Evolutionary conservation across 1,140 invertebrate species (phyloP).

Genomic region (Hestina assimilis): DNA sequence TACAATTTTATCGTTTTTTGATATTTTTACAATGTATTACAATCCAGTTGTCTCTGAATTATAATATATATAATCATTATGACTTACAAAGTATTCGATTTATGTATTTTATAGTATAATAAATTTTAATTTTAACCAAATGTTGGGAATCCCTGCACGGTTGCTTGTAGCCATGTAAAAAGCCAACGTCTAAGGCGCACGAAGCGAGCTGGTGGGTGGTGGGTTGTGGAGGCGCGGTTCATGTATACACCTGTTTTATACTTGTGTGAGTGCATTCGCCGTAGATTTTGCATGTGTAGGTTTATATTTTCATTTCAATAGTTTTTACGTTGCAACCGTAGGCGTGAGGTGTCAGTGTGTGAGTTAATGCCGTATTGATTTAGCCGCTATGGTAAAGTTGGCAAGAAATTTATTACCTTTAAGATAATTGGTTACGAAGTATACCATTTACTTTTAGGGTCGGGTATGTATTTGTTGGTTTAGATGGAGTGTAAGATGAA

Average conservation of each 20-base stretch:
- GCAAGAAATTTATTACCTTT: slow-evolving; percentile 68
- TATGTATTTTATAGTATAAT: too few relatives aligned
- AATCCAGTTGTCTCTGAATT: not conserved
- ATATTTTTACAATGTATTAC: slow-evolving; percentile 11
- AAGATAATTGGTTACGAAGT: slow-evolving; percentile 40
- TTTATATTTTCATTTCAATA: slow-evolving; percentile 75
- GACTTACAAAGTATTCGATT: too few relatives aligned
- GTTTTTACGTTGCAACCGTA: slow-evolving; percentile 68
- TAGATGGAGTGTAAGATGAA: not conserved
- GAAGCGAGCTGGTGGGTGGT: slow-evolving; percentile 33
- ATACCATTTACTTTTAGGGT: slow-evolving; percentile 7
- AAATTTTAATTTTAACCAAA: slow-evolving; percentile 29
- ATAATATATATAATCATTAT: too few relatives aligned
- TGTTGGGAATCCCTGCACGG: slow-evolving; percentile 43
- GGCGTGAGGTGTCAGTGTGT: slow-evolving; percentile 52
- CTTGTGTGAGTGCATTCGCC: slow-evolving; percentile 43
- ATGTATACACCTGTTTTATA: slow-evolving; percentile 47
- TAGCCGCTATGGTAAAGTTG: slow-evolving; percentile 46
- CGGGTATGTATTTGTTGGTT: not conserved
- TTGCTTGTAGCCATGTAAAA: slow-evolving; percentile 72
- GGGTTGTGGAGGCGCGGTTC: slow-evolving; percentile 36
- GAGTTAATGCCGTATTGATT: slow-evolving; percentile 75
- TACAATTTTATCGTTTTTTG: slow-evolving; percentile 1
- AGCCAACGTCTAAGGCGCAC: slow-evolving; percentile 72
- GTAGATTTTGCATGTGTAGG: slow-evolving; percentile 38